Evolutionary conservation across 2,113 vertebrate species (phyloP), one percentile per base, ranked within the genome.

Genomic region (Colius striatus): DNA sequence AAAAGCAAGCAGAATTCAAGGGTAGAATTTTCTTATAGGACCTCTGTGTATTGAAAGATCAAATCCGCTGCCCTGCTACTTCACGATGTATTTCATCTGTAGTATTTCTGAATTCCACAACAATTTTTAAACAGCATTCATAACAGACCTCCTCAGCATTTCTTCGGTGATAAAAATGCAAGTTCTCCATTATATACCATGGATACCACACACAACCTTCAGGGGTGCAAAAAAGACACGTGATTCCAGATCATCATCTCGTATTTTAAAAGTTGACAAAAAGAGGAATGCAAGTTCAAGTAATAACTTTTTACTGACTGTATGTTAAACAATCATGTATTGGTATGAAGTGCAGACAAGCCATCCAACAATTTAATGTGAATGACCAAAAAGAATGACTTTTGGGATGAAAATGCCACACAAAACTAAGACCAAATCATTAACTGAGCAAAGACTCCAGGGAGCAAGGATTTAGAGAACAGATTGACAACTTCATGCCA

Each of bases 41-140:
- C 87, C 81, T 96, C 90, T 55, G 0, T 48, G 63, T 90, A 92
- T 96, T 97, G 80, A 58, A 63, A 93, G 87, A 54, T 72, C 29
- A 95, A 85, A 90, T 96, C 92, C 75, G 7, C 67, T 91, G 84
- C 86, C 93, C 87, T 91, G 68, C 61, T 84, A 94, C 57, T 90
- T 66, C 83, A 50, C 5, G 88, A 61, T n/a, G 96, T 16, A 53
- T 74, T 79, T 83, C 77, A 88, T 78, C 38, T 90, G 94, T 48
- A 47, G 92, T 25, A 79, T 36, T 94, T 74, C 80, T 58, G 73
- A 71, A 93, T 63, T 92, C 78, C 82, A 66, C 38, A 87, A 76
- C 70, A 61, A 41, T 53, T 82, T 83, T 88, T 68, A 92, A 57
- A 58, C 32, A 78, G 58, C 80, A 87, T 78, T 92, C 54, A 57